Base-by-base conservation (phyloP, 2,113 vertebrate species). In the Hippolais icterina region DNA sequence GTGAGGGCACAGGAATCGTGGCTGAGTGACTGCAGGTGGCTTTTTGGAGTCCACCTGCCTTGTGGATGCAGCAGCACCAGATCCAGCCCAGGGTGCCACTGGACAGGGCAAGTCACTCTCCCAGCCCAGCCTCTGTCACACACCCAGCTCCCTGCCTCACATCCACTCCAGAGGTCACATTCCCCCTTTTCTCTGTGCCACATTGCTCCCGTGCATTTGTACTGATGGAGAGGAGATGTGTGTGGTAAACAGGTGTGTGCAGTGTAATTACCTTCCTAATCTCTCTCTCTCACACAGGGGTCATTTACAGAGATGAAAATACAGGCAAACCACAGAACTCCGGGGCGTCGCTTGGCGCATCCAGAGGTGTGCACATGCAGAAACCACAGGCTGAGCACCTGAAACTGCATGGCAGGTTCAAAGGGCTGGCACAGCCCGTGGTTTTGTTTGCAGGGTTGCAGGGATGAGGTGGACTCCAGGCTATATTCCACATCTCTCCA, bases 361-460 rank as follows among this genome's bases (percentile, higher is more conserved):
- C 85, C 84, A n/a, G 61, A 23, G 46, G 25, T n/a, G 68, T 5
- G 6, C 50, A 18, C 82, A 33, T 4, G 17, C n/a, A 74, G 47
- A 88, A 88, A 78, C 86, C 77, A 3, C 83, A 33, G 28, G 16
- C 60, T 78, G 49, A 10, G 4, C n/a, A 6, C 46, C 57, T 80
- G 91, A 70, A 93, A 53, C 63, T 91, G 76, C 50, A 5, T 0
- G 60, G 49, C 61, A 25, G 72, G 18, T 93, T 95, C 92, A 94
- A 93, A 97, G 91, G 46, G 49, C 72, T 92, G 94, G 82, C 86
- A 19, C 14, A 37, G 92, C 50, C 79, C 12, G 0, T 27, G 81
- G 54, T 8, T 95, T 89, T 93, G 68, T 92, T 91, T 96, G 64
- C 15, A 19, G 90, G 47, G 76, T 3, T 84, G 86, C 39, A 66